phyloP scores from a whole-genome alignment of 2,113 vertebrate genomes.

The Meles meles region DNA sequence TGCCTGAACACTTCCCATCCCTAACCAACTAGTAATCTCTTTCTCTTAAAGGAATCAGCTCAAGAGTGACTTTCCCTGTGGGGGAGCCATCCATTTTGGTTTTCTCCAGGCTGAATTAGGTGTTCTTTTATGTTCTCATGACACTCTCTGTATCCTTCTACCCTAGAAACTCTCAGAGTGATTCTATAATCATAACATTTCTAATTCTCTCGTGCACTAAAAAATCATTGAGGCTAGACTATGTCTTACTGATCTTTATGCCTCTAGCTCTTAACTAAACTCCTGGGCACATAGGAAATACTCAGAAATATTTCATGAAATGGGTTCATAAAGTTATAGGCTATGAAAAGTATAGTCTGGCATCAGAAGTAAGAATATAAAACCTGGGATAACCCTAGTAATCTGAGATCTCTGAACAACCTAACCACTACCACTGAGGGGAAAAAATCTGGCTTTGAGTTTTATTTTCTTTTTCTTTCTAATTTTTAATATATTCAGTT shows the following conservation, averaged over 20 bases:
- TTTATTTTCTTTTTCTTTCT: not conserved
- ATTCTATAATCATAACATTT: not conserved
- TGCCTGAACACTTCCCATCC: not conserved
- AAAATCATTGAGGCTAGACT: not conserved
- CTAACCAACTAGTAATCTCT: not conserved
- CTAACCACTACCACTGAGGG: not conserved
- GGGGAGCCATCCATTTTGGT: not conserved
- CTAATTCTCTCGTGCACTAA: not conserved
- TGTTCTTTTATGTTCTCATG: not conserved
- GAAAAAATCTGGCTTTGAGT: not conserved
- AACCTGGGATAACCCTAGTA: not conserved
- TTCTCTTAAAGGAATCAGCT: not conserved
- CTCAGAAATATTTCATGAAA: not conserved
- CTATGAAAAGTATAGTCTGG: not conserved
- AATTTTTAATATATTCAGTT: not conserved
- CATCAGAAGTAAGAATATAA: not conserved
- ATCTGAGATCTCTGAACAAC: not conserved
- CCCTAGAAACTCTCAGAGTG: not conserved
- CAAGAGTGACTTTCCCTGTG: not conserved
- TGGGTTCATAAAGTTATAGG: not conserved
- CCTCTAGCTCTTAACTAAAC: not conserved
- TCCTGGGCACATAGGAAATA: not conserved
- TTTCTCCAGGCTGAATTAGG: not conserved
- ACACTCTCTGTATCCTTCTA: not conserved
- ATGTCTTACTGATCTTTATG: not conserved